Base-by-base conservation (phyloP, 2,888 invertebrate species). In the Diaperis boleti region DNA sequence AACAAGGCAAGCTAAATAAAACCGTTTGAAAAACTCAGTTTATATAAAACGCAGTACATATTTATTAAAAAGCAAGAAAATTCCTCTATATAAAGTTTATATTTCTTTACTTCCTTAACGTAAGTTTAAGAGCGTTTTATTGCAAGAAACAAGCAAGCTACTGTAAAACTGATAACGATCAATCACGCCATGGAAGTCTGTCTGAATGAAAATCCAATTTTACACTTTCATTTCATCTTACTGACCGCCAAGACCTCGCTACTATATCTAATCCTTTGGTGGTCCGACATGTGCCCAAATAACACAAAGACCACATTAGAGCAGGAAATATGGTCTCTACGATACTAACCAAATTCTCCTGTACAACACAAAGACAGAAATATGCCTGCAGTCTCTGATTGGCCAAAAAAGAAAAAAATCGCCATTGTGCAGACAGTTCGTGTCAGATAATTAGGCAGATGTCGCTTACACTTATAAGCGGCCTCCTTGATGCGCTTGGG, bases 231-330 rank as follows among this genome's bases (percentile, higher is more conserved):
- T 62, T 49, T 22, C 22, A 62, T 41, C 49, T 41, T 15, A 54
- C 56, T 47, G 39, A 56, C 39, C 56, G 31, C 18, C 49, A 29
- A 33, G 54, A 41, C 42, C 52, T 50, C 37, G 44, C 35, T 42
- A 42, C 33, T 17, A 42, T 10, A 14, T 13, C 18, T 20, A 42
- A 18, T 42, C 20, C 20, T 42, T 57, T 31, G 61, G 49, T 39
- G 59, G 47, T n/a, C 64, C 64, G 68, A 67, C 66, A 67, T 69
- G 65, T 68, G 68, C 49, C 57, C 31, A 49, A 49, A 59, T 52
- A 65, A 57, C 59, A 57, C 44, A 64, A 49, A 52, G 59, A 22
- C 59, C 57, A 39, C 55, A 52, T 52, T 52, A 66, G 56, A 59
- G 65, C 64, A 67, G 68, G 57, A 67, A 63, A 65, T 65, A 64